These are phyloP conservation scores for Lepidurus arcticus DNA, from an alignment of 1,140 invertebrate species.

Conservation along the genomic window DNA sequence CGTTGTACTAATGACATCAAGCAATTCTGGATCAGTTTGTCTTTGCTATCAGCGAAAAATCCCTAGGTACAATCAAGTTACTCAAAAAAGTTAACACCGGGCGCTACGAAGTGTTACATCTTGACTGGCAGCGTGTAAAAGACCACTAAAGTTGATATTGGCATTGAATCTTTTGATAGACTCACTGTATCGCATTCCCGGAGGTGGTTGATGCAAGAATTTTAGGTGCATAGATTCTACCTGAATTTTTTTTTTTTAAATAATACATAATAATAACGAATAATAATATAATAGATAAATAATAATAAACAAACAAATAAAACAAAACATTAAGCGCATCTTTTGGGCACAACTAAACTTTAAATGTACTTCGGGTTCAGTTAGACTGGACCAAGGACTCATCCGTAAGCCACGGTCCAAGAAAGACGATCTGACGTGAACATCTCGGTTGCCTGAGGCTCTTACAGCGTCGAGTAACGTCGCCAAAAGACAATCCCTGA, in stretches of 20 bases:
- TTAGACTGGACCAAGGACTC: constrained; percentile 75
- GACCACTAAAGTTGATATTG: constrained; percentile 94
- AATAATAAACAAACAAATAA: not conserved
- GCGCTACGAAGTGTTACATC: constrained; percentile 62
- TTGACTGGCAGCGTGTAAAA: constrained; percentile 90
- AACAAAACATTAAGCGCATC: not conserved
- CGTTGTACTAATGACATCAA: constrained; percentile 67
- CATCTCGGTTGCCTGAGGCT: constrained; percentile 91
- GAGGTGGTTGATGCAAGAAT: constrained; percentile 67
- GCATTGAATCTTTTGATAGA: constrained; percentile 87
- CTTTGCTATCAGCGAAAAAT: constrained; percentile 97
- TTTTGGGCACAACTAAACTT: not conserved
- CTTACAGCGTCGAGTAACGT: constrained; percentile 92
- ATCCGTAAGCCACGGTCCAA: constrained; percentile 79
- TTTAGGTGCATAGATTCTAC: constrained; percentile 81
- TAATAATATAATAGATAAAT: constrained; percentile 15
- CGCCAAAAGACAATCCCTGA: constrained; percentile 85
- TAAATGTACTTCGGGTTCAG: constrained; percentile 76
- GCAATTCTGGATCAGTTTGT: constrained; percentile 83
- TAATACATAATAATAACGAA: not conserved
- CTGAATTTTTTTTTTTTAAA: no score
- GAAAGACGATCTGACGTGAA: constrained; percentile 84
- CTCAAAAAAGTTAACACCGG: not conserved
- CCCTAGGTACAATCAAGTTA: constrained; percentile 56
- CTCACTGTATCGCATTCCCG: constrained; percentile 60